Conservation (phyloP, 2,888 invertebrate species). For the Drepana falcataria region DNA sequence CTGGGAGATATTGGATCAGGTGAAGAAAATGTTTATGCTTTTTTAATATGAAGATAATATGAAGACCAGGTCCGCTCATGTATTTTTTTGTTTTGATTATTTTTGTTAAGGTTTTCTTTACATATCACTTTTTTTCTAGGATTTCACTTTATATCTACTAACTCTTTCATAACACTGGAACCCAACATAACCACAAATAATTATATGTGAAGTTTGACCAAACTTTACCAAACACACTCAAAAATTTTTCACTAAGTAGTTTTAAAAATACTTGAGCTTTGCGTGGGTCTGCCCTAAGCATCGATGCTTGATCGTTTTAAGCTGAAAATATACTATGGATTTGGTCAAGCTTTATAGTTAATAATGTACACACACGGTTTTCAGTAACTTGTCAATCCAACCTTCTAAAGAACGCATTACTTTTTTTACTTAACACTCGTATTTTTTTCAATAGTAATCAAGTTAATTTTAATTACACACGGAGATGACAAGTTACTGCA, state of each 20-base stretch:
- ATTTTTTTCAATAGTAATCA: too few species aligned
- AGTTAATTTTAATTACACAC: too few species aligned
- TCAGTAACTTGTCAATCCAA: background rate
- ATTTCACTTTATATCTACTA: background rate
- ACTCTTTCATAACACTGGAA: background rate
- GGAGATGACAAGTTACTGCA: background rate
- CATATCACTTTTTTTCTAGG: too few species aligned
- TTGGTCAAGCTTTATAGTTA: background rate
- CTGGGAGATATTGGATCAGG: background rate
- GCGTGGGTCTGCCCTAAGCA: too few species aligned
- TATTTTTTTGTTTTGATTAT: background rate
- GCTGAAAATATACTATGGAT: background rate
- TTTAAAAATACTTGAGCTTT: too few species aligned
- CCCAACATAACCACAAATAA: background rate
- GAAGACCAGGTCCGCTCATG: background rate
- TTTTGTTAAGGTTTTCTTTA: background rate
- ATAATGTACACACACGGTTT: background rate
- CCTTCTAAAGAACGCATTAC: too few species aligned
- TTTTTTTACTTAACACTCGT: too few species aligned
- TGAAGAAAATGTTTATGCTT: background rate
- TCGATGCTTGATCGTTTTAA: too few species aligned
- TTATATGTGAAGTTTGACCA: background rate
- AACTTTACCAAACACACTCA: too few species aligned
- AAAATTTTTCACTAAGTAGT: too few species aligned
- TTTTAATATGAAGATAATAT: background rate